Base-by-base conservation (phyloP, 2,797 vertebrate species). In the Hoplostethus atlanticus region DNA sequence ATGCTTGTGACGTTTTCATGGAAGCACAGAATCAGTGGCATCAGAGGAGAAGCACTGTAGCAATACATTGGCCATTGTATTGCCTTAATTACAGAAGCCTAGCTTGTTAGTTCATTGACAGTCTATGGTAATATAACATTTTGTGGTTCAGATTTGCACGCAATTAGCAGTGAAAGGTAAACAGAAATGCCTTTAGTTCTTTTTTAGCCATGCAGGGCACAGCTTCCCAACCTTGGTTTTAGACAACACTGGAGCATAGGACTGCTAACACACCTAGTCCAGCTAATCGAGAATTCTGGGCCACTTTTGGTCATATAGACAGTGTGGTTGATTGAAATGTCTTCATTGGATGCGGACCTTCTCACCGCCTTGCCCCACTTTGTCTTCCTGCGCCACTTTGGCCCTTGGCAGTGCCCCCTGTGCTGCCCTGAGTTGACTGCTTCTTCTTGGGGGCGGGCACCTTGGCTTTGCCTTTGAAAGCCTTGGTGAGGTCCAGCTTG, bases 391-490 rank as follows among this genome's bases (percentile, higher is more conserved):
- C n/a, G 83, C 66, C 63, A 67, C 90, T 0, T 47, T 88, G 73
- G 84, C 84, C 71, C 88, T 92, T 95, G 10, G 84, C 63, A 10
- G 88, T 1, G 8, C 56, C 78, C 1, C 86, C 88, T 47, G 52
- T 64, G 28, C 78, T 62, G 62, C 91, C 83, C 74, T 94, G 97
- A 21, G 90, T 51, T 0, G 86, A 74, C 51, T 81, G 82, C 87
- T 98, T 98, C 93, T 97, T 98, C 85, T 97, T 98, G 1, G 95
- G 92, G 57, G 95, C 76, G 0, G 95, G 91, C 5, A 84, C 91
- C 86, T 98, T 99, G 79, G 92, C 93, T 93, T 96, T 98, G 81
- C 93, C 95, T 85, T 92, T 96, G 85, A 99, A 99, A 2, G 97
- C 95, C 83, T 93, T 97, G 75, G 87, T 95, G 8, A 97, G 96